Conservation (phyloP, 2,888 invertebrate genomes). For the Netelia fuscicornis region DNA sequence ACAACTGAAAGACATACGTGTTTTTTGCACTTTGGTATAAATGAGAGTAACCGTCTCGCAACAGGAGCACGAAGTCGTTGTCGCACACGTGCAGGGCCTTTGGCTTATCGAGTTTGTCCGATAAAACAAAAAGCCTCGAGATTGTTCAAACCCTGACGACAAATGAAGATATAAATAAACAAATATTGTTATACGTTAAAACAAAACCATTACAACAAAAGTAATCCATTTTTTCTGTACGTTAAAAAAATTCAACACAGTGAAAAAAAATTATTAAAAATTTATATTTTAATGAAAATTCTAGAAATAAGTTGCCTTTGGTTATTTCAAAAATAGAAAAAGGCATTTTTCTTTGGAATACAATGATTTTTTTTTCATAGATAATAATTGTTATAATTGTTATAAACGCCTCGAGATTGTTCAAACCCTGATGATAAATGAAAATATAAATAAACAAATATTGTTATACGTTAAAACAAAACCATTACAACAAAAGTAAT, state of each 20-base stretch:
- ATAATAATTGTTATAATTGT: no score
- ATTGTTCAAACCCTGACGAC: slow-evolving; percentile 25
- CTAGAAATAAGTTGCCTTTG: no score
- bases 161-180: background rate
- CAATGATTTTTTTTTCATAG: background rate
- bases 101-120: slow-evolving; percentile 72
- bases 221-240: background rate
- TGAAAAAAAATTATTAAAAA: no score
- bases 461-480: background rate
- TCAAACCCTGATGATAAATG: slow-evolving; percentile 26
- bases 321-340: no score
- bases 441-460: background rate
- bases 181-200: background rate
- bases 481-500: background rate
- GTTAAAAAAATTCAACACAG: no score
- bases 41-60: slow-evolving; percentile 78
- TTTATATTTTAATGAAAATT: no score
- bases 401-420: slow-evolving; percentile 61
- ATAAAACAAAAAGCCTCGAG: slow-evolving; percentile 70
- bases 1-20: slow-evolving; percentile 71
- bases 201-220: background rate
- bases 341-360: no score
- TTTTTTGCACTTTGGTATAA: slow-evolving; percentile 71
- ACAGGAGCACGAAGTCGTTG: slow-evolving; percentile 75
- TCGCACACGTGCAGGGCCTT: slow-evolving; percentile 74